Conservation (phyloP, 1,140 invertebrate genomes). For the Acromyrmex echinatior region DNA sequence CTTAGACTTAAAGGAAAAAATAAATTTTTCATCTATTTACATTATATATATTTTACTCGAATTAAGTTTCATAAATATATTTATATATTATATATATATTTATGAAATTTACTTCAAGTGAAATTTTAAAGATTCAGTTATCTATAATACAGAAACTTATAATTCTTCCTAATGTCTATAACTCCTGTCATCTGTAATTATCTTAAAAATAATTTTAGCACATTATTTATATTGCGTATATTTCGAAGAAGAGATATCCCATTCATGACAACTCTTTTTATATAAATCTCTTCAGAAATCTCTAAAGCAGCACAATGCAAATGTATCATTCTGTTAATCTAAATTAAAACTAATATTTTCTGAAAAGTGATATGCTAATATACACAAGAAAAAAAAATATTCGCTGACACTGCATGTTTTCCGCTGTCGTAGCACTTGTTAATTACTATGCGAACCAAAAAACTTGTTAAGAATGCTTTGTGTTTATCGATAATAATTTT, state of each 20-base stretch:
- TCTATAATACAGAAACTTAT: background rate
- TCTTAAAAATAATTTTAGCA: background rate
- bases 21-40: background rate
- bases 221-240: background rate
- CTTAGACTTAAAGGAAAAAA: background rate
- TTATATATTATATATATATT: background rate
- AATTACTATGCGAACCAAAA: background rate
- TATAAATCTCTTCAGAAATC: background rate
- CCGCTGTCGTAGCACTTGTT: background rate
- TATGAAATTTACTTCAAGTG: background rate
- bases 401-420: background rate
- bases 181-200: background rate
- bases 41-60: too few species aligned
- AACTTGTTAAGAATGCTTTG: background rate
- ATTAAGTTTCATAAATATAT: too few species aligned
- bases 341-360: slow-evolving; percentile 8
- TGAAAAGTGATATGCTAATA: background rate
- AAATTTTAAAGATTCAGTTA: background rate
- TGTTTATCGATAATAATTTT: background rate
- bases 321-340: background rate
- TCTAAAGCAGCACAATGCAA: background rate
- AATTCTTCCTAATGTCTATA: background rate
- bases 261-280: background rate
- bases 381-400: background rate
- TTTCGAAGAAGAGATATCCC: background rate